These are phyloP conservation scores for Thalassaphorura encarpata DNA, from an alignment of 1,140 invertebrate species.

Conservation along the genomic window DNA sequence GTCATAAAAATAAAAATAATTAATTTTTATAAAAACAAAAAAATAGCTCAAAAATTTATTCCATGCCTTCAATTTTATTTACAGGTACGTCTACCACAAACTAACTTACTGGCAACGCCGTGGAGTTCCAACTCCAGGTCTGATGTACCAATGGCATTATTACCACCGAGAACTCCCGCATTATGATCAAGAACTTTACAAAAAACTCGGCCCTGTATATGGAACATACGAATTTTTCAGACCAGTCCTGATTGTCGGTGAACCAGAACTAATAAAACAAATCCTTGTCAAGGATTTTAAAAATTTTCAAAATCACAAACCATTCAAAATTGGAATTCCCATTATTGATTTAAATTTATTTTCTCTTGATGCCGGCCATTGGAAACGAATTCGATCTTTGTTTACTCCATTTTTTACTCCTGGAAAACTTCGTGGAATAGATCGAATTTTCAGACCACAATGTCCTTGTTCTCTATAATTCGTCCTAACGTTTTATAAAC, in stretches of 20 bases:
- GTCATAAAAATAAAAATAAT: too few relatives aligned
- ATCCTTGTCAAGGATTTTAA: background rate
- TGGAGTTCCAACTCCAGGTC: background rate
- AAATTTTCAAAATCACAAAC: background rate
- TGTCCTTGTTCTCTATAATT: too few relatives aligned
- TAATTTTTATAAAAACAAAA: too few relatives aligned
- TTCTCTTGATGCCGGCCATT: background rate
- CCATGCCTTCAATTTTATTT: too few relatives aligned
- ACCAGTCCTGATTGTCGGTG: background rate
- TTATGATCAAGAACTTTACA: background rate
- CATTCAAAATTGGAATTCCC: background rate
- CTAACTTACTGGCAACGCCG: background rate
- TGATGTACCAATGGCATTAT: background rate
- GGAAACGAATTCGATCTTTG: background rate
- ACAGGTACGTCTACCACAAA: background rate
- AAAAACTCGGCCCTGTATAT: background rate
- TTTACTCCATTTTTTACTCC: background rate
- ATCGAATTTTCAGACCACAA: background rate
- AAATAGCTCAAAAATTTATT: too few relatives aligned
- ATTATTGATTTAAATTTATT: background rate
- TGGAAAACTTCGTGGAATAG: background rate
- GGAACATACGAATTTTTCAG: background rate
- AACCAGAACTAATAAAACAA: background rate
- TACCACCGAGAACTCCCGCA: background rate
- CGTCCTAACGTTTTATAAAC: too few relatives aligned